These are phyloP conservation scores for Hyperoplus lanceolatus DNA, from an alignment of 2,797 vertebrate species.

Conservation along the genomic window DNA sequence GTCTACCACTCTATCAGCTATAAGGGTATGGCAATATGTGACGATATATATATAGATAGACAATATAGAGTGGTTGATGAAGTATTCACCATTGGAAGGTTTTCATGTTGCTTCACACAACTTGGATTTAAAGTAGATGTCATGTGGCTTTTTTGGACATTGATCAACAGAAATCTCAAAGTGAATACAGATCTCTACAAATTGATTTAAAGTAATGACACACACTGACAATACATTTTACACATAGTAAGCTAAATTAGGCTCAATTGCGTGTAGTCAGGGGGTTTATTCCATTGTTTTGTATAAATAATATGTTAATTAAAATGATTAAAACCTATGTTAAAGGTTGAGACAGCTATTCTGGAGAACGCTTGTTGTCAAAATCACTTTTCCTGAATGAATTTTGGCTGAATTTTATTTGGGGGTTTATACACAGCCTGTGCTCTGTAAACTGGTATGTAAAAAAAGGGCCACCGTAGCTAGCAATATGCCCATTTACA, in stretches of 20 bases:
- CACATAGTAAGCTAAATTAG: background rate
- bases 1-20: background rate
- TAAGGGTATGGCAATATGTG: background rate
- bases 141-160: background rate
- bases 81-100: background rate
- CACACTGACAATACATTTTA: background rate
- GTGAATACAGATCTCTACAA: background rate
- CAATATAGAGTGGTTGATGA: background rate
- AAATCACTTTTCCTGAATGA: no score
- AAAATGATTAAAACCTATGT: no score
- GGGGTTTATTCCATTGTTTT: background rate
- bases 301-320: no score
- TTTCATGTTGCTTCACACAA: background rate
- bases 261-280: background rate
- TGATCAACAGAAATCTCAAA: background rate
- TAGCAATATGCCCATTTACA: no score
- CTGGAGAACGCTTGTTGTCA: no score
- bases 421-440: no score
- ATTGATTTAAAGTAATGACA: background rate
- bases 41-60: background rate
- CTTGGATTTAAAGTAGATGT: background rate
- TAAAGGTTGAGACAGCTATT: no score
- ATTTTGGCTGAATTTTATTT: no score
- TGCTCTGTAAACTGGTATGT: no score
- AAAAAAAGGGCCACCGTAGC: no score